phyloP scores from a whole-genome alignment of 2,888 invertebrate genomes.

The Hydrotaea diabolus region DNA sequence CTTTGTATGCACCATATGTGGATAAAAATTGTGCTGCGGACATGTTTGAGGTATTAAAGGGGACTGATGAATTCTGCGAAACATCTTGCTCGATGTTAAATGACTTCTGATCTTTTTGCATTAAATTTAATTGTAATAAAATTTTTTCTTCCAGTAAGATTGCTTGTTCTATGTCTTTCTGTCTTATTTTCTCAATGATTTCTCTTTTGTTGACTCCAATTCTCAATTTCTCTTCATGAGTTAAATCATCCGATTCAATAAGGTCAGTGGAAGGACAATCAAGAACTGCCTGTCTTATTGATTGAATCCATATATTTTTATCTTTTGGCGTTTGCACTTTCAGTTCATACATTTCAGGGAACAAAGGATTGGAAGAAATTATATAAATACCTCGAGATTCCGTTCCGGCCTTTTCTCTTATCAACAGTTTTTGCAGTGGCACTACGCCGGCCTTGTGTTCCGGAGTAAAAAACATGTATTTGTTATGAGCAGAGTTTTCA shows the following conservation, averaged over 20 bases:
- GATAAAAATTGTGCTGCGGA: conserved; percentile 80
- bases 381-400: conserved; percentile 94
- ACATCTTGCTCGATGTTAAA: conserved; percentile 81
- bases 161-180: conserved; percentile 94
- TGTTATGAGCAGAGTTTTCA: conserved; percentile 93
- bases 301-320: conserved; percentile 93
- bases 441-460: conserved; percentile 98
- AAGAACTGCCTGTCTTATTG: conserved; percentile 91
- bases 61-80: conserved; percentile 58
- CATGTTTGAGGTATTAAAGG: conserved; percentile 41
- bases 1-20: conserved; percentile 83
- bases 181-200: conserved; percentile 89
- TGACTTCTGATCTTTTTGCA: conserved; percentile 83
- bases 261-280: conserved; percentile 89
- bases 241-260: conserved; percentile 87
- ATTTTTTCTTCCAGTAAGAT: conserved; percentile 93
- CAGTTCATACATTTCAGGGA: conserved; percentile 98
- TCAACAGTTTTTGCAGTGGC: conserved; percentile 93
- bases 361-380: conserved; percentile 93
- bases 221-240: conserved; percentile 89
- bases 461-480: conserved; percentile 95
- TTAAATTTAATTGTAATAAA: conserved; percentile 89
- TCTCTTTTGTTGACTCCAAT: conserved; percentile 77
- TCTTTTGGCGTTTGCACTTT: conserved; percentile 94
- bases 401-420: conserved; percentile 96